Evolutionary conservation across 2,113 vertebrate genomes (phyloP), one percentile per base, ranked within the genome.

Genomic region (Leucopternis melanops): DNA sequence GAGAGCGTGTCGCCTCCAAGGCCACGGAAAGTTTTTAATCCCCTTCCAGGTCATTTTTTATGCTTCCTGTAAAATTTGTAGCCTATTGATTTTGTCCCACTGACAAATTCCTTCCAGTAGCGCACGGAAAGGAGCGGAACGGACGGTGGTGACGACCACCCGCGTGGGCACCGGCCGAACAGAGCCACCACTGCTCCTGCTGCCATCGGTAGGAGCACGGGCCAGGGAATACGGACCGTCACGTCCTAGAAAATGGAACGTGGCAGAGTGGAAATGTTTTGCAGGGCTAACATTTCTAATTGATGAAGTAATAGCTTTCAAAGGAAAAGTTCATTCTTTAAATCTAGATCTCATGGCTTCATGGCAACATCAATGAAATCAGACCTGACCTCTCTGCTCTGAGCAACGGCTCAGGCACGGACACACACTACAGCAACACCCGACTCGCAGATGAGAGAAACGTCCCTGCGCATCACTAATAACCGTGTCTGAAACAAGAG

Each of bases 111-210:
- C 40, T 45, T 32, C 63, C 34, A 7, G 54, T 21, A 21, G 45
- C 15, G 2, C 12, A 6, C 5, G 9, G 42, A 55, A 78, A 61
- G 10, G 9, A 71, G 16, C 57, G 57, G 66, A 16, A 66, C 16
- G 47, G 45, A 10, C 4, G 8, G 59, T 2, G 52, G 42, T 23
- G 71, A 49, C 3, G 15, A 42, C 21, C 9, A 1, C 11, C 47
- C 6, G 1, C 8, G 7, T 3, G 14, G 59, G 34, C 21, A 17
- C 13, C 3, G 2, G 59, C 26, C 20, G 9, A 10, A 6, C 8
- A 5, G 36, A 23, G 82, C n/a, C 83, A 13, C n/a, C n/a, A 2
- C 50, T 13, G 34, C 67, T 38, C 44, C 8, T 2, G 9, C 58
- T 26, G n/a, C 57, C 7, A 1, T 17, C 15, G 2, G 23, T 5